These are phyloP conservation scores for Tragopan temminckii DNA, from an alignment of 2,797 vertebrate genomes.

Conservation along the genomic window DNA sequence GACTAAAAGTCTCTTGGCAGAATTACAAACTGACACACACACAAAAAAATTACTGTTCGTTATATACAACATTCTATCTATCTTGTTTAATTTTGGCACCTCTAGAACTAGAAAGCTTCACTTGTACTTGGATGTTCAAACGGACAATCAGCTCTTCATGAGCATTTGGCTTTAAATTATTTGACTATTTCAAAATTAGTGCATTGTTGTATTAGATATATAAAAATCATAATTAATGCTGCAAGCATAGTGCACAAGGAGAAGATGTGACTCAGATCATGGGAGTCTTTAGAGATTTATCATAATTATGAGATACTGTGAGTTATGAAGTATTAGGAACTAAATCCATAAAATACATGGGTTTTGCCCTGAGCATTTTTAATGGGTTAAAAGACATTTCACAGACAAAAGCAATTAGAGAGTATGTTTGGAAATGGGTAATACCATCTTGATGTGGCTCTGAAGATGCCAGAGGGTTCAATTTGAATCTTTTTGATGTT, in stretches of 20 bases:
- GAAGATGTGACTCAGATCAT: constrained; percentile 1
- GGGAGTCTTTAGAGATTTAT: constrained; percentile 31
- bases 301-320: constrained; percentile 7
- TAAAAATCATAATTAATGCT: constrained; percentile 14
- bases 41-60: not conserved
- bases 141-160: not conserved
- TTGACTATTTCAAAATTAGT: not conserved
- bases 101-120: not conserved
- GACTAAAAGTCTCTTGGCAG: not conserved
- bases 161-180: not conserved
- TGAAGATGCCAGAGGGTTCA: constrained; percentile 20
- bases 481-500: constrained; percentile 55
- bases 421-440: constrained; percentile 35
- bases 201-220: not conserved
- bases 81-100: not conserved
- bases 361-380: not conserved
- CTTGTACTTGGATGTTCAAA: not conserved
- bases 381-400: constrained; percentile 49
- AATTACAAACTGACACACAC: not conserved
- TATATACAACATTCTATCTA: not conserved
- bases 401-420: constrained; percentile 69
- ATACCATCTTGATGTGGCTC: not conserved
- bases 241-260: not conserved
- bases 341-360: constrained; percentile 40
- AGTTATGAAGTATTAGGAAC: constrained; percentile 35